phyloP scores from a whole-genome alignment of 2,888 invertebrate genomes.

The Flexamia atlantica region DNA sequence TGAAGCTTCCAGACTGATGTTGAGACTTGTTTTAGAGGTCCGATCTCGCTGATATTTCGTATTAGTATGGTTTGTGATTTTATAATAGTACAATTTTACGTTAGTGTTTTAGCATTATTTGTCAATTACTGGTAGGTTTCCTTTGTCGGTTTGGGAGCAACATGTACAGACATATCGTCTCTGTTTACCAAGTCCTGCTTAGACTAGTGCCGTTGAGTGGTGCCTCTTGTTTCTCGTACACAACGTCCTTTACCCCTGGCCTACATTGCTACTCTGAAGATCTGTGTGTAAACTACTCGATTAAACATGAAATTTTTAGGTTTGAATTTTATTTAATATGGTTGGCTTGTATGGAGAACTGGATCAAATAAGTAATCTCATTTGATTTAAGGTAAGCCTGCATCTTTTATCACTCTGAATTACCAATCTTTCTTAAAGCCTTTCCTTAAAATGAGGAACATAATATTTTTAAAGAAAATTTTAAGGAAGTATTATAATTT shows the following conservation, averaged over 20 bases:
- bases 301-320: too few relatives aligned
- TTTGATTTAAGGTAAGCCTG: too few relatives aligned
- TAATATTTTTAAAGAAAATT: too few relatives aligned
- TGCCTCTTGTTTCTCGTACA: constrained; percentile 15
- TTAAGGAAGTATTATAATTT: too few relatives aligned
- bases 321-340: too few relatives aligned
- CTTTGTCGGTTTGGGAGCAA: constrained; percentile 39
- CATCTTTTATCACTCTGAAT: too few relatives aligned
- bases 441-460: too few relatives aligned
- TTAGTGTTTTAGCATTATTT: constrained; percentile 33
- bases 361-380: too few relatives aligned
- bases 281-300: neutral
- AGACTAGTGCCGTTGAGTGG: constrained; percentile 1
- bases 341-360: too few relatives aligned
- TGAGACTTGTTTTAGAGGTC: constrained; percentile 18
- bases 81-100: constrained; percentile 46
- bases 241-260: constrained; percentile 12
- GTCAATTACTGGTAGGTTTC: constrained; percentile 47
- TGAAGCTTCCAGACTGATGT: constrained; percentile 58
- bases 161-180: constrained; percentile 53
- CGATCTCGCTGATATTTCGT: neutral
- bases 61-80: constrained; percentile 42
- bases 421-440: too few relatives aligned
- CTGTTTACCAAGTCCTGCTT: constrained; percentile 20
- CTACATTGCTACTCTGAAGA: constrained; percentile 22